Percentiles rank a stretch among this genome's conserved stretches.
These are phyloP conservation scores for Macrostomum lignano DNA, from an alignment of 1,140 invertebrate genomes.

Conservation along the genomic window DNA sequence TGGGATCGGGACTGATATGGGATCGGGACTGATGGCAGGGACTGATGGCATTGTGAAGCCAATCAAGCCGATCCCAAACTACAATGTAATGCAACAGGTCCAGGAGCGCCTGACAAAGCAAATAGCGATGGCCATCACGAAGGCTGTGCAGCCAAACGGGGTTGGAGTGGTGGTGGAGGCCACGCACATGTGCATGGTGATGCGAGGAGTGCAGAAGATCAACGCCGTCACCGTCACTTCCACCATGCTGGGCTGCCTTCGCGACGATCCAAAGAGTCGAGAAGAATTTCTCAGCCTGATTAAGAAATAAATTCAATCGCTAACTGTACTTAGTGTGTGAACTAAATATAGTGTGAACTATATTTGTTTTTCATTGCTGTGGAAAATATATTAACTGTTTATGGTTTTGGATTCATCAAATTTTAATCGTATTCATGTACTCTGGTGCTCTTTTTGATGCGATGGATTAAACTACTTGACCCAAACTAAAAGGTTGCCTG, in stretches of 20 bases:
- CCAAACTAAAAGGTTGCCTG: too few relatives aligned
- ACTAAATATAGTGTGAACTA: too few relatives aligned
- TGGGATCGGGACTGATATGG: too few relatives aligned
- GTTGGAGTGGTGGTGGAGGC: slow-evolving; percentile 95
- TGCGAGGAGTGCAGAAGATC: slow-evolving; percentile 95
- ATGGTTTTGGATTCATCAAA: too few relatives aligned
- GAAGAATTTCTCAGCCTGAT: slow-evolving; percentile 75
- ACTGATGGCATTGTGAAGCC: not conserved
- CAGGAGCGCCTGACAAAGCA: slow-evolving; percentile 92
- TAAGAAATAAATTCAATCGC: too few relatives aligned
- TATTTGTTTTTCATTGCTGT: too few relatives aligned
- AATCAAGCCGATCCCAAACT: slow-evolving; percentile 4
- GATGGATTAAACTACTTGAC: too few relatives aligned
- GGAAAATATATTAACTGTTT: too few relatives aligned
- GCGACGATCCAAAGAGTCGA: slow-evolving; percentile 85
- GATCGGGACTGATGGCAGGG: too few relatives aligned
- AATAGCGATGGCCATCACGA: slow-evolving; percentile 76
- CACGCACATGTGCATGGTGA: slow-evolving; percentile 99
- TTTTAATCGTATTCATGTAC: too few relatives aligned
- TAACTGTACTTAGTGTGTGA: too few relatives aligned
- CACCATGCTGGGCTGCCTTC: slow-evolving; percentile 92
- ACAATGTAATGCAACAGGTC: slow-evolving; percentile 31
- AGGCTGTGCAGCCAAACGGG: slow-evolving; percentile 74
- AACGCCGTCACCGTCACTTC: slow-evolving; percentile 94
- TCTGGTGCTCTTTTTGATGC: too few relatives aligned